Base-by-base conservation (phyloP, 2,888 invertebrate genomes). In the Melinaea marsaeus region DNA sequence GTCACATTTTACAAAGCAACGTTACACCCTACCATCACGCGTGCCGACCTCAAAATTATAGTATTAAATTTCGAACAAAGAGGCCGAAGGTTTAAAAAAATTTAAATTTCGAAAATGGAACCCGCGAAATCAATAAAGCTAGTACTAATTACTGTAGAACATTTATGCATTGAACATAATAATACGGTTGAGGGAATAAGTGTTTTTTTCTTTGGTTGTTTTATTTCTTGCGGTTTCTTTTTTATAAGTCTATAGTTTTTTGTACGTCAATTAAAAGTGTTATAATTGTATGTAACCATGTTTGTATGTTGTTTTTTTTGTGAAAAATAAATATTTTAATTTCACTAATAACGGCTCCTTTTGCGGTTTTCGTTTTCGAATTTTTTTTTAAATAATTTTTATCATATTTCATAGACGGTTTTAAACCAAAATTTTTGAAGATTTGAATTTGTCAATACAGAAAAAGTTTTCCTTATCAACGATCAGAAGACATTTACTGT, bases 1-100 rank as follows among this genome's bases (percentile, higher is more conserved):
- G 79, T 79, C 72, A 78, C 73, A 77, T 78, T 79, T 74, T 75
- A 81, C 78, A 81, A 80, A 77, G 75, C 71, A 76, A 74, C 74
- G 74, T 77, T 75, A 75, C 79, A 80, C 76, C 75, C 80, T 66
- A 71, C 74, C 75, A 79, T 76, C 79, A 79, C 76, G 74, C 76
- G 74, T 74, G 75, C 76, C 75, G 79, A 81, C 82, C 78, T 79
- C 81, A 80, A 82, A 86, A 85, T 85, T 80, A 82, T 75, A 76
- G 77, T 82, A 79, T 79, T 79, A 79, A 81, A 76, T 74, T 78
- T 72, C 65, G 72, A 75, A 81, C 79, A 86, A 86, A 81, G 78
- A 78, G 69, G 67, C 66, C 72, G 75, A 79, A 81, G 78, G 76
- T 74, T 70, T 71, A 75, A 74, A 72, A 64, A 73, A 73, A 77